phyloP scores from a whole-genome alignment of 2,113 vertebrate genomes.

The Melanerpes formicivorus region DNA sequence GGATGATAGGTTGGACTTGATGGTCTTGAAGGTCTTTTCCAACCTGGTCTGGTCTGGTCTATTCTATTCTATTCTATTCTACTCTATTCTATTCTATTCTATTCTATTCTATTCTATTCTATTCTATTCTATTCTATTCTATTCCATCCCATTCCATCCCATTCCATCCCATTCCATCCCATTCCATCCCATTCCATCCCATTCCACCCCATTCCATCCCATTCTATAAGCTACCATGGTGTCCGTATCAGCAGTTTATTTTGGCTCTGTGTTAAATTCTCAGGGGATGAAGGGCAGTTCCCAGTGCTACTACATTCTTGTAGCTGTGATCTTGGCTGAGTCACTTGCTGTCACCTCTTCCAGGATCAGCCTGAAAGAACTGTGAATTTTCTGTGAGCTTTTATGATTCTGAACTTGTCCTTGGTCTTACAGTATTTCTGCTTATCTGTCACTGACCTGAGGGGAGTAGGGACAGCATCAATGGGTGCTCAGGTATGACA shows the following conservation, averaged over 20 bases:
- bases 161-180: too few species aligned
- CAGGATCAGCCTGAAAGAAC: background rate
- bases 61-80: too few species aligned
- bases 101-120: too few species aligned
- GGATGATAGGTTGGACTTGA: too few species aligned
- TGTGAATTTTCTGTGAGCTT: constrained; percentile 3
- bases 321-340: background rate
- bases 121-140: too few species aligned
- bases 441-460: constrained; percentile 22
- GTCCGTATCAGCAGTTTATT: background rate
- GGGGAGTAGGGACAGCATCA: background rate
- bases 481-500: constrained; percentile 28
- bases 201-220: too few species aligned
- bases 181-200: too few species aligned
- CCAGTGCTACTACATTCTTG: background rate
- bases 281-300: background rate
- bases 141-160: too few species aligned
- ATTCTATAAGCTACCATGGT: background rate
- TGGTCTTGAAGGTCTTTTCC: too few species aligned
- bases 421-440: constrained; percentile 7
- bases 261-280: background rate
- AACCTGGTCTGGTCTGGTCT: too few species aligned
- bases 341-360: background rate
- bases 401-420: background rate
- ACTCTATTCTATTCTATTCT: too few species aligned